Evolutionary conservation across 2,797 vertebrate species (phyloP), one percentile per base, ranked within the genome.

Genomic region (Lophius americanus): DNA sequence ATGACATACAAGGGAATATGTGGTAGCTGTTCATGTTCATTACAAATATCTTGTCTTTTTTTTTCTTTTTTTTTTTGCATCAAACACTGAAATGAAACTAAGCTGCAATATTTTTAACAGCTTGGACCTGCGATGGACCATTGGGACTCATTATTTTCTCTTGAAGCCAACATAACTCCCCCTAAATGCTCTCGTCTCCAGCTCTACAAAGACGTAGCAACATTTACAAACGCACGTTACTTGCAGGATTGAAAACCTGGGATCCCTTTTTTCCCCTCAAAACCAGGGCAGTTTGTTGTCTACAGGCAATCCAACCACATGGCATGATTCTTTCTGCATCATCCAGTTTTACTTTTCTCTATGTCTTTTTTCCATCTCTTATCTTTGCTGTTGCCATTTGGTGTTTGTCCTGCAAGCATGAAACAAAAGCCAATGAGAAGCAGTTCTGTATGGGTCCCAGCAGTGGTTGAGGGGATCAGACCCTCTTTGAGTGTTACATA

Each of bases 361-460:
- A 41, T 68, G 70, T 68, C 69, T 14, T 68, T 68, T 44, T 54
- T 62, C 2, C 46, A 41, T 43, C 38, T 70, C 39, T 68, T 72
- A 64, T 80, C 76, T 84, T 88, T 75, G 73, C 75, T 82, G 33
- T 86, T 79, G 53, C 80, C 75, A 77, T 85, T 89, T 83, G 77
- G 70, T 61, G 12, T 87, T 86, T 88, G 68, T 77, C 80, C 82
- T 43, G 60, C 70, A 41, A 91, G 83, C 84, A 86, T 90, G 87
- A 88, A 90, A 91, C 86, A 79, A 76, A 82, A 90, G 87, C 90
- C 88, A 83, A 88, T 89, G 85, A 87, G 84, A 92, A 87, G 82
- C 85, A 91, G 90, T 64, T 82, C 65, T 82, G 65, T 81, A 62
- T 70, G 76, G 81, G 80, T 89, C 87, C 82, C 85, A 85, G 87